Evolutionary conservation across 2,888 invertebrate species (phyloP), one percentile per base, ranked within the genome.

Genomic region (Lucinisca nassula): DNA sequence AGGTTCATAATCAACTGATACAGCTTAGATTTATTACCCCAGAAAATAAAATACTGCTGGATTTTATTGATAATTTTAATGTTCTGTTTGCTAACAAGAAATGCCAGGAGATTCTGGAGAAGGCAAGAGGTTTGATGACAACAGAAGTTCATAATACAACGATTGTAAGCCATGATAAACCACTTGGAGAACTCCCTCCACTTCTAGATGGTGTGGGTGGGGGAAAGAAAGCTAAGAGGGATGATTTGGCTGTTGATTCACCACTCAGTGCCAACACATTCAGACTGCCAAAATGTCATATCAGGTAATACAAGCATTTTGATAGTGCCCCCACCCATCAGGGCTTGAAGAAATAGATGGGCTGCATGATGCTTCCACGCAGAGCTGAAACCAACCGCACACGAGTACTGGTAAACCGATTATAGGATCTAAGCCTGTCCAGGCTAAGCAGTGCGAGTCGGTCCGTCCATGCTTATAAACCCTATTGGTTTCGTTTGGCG

Each of bases 101-200:
- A 79, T 98, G 98, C 91, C 97, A 97, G 93, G 97, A 97, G 90
- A 97, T 98, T 89, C 96, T 98, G 81, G 97, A 97, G 82, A 97
- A 97, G 76, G 98, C 98, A 0, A 97, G 97, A 51, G 97, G 96
- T 85, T 97, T 98, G 72, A 98, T 98, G 97, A 97, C 97, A 79
- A 98, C 98, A 94, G 98, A 98, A 96, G 97, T 98, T 79, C 98
- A 98, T 95, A 97, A 97, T 90, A 97, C 97, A 94, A 97, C 97
- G 0, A 79, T 89, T 17, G 92, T 95, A 10, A 90, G 91, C 14
- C 89, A 91, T 76, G 93, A 93, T 37, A 91, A 91, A 73, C 92
- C 94, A 21, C 77, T 92, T 0, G 93, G 92, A 8, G 92, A 93
- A 27, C 84, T 93, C 77, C 92, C 93, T 70, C 90, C 90, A 37